phyloP scores from a whole-genome alignment of 2,888 invertebrate species.

The Mechanitis messenoides region DNA sequence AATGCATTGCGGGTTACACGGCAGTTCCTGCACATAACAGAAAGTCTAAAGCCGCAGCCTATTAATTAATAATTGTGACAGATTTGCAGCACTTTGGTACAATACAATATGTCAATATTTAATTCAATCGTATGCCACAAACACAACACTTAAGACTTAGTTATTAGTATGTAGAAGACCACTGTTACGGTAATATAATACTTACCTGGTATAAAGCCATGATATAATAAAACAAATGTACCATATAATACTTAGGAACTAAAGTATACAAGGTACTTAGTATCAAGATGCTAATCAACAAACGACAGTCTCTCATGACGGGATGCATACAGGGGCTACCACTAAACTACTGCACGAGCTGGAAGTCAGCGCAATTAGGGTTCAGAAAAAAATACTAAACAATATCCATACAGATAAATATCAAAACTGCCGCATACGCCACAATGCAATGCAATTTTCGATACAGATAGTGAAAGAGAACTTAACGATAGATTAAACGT shows the following conservation, averaged over 20 bases:
- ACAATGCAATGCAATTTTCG: constrained; percentile 72
- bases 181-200: constrained; percentile 4
- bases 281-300: constrained; percentile 32
- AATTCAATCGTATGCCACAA: not conserved
- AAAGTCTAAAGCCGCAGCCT: constrained; percentile 27
- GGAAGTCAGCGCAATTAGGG: constrained; percentile 46
- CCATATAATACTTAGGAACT: constrained; percentile 20
- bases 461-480: constrained; percentile 56
- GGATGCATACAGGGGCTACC: constrained; percentile 63
- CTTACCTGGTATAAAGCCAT: constrained; percentile 29
- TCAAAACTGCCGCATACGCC: constrained; percentile 72
- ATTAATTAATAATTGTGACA: not conserved
- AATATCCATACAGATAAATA: constrained; percentile 50
- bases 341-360: constrained; percentile 56
- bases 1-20: constrained; percentile 68
- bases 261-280: constrained; percentile 23
- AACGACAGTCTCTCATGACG: constrained; percentile 44
- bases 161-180: not conserved
- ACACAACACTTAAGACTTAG: not conserved
- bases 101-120: not conserved
- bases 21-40: constrained; percentile 43
- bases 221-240: constrained; percentile 18
- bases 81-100: not conserved
- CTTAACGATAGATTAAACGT: constrained; percentile 46
- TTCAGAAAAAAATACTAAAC: constrained; percentile 49